Evolutionary conservation across 2,113 vertebrate genomes (phyloP).

Genomic region (Ascaphus truei): DNA sequence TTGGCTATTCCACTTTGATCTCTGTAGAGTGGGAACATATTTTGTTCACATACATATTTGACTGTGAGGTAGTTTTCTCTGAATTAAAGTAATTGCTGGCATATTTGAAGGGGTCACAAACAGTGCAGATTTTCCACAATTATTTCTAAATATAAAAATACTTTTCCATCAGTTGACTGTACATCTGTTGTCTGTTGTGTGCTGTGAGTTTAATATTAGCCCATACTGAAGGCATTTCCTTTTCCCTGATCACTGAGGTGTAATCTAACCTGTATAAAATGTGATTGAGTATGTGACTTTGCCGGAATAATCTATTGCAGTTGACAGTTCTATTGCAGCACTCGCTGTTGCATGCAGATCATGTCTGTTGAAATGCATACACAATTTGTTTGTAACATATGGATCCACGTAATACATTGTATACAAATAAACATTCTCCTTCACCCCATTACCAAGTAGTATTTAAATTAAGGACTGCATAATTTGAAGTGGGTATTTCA

Average conservation of each 20-base stretch:
- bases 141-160: constrained; percentile 3
- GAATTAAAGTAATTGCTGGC: too few relatives aligned
- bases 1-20: too few relatives aligned
- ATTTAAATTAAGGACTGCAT: too few relatives aligned
- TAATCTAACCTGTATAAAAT: constrained; percentile 22
- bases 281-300: constrained; percentile 17
- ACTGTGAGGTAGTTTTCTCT: too few relatives aligned
- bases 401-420: background rate
- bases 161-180: background rate
- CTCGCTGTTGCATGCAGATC: background rate
- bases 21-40: too few relatives aligned
- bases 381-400: background rate
- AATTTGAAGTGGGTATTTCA: too few relatives aligned
- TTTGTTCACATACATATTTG: too few relatives aligned
- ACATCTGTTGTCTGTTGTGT: constrained; percentile 18
- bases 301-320: constrained; percentile 7
- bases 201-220: constrained; percentile 9
- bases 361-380: background rate
- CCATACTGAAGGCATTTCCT: constrained; percentile 20
- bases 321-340: background rate
- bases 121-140: background rate
- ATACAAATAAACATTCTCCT: too few relatives aligned
- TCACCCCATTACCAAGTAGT: too few relatives aligned
- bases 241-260: constrained; percentile 22
- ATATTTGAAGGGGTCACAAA: background rate